Evolutionary conservation across 2,113 vertebrate genomes (phyloP).

Genomic region (Sclerurus mexicanus): DNA sequence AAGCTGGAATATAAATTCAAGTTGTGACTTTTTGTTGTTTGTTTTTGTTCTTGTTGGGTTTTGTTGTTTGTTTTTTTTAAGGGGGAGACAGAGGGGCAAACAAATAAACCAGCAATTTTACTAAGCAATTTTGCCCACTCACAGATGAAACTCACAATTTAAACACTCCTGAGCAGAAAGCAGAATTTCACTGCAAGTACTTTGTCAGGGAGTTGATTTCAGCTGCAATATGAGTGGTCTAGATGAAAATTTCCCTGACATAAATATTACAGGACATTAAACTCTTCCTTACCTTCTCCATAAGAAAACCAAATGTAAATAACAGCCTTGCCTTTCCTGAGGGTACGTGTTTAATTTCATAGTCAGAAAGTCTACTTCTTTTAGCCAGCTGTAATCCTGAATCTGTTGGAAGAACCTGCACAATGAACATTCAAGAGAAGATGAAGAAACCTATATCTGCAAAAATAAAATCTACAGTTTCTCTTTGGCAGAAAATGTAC

Average conservation of each 20-base stretch:
- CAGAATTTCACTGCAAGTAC: neutral
- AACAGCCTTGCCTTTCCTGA: conserved; percentile 47
- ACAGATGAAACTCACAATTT: neutral
- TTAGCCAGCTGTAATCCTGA: neutral
- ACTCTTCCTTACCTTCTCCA: neutral
- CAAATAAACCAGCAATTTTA: neutral
- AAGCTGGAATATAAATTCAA: neutral
- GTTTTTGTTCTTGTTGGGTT: neutral
- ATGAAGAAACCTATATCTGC: neutral
- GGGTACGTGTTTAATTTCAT: neutral
- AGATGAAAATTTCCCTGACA: neutral
- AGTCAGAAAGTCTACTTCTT: conserved; percentile 4
- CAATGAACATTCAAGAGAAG: neutral
- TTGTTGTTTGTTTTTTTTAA: neutral
- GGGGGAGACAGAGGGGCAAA: neutral
- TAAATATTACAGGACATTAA: neutral
- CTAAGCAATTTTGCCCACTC: neutral
- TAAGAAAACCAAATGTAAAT: neutral
- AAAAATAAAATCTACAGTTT: neutral
- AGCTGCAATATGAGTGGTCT: neutral
- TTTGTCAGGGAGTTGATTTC: neutral
- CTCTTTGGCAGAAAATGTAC: neutral
- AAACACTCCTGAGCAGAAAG: conserved; percentile 28
- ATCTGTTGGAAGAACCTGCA: neutral
- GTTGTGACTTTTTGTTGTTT: rapidly evolving